phyloP scores from a whole-genome alignment of 2,797 vertebrate genomes.

The Pangasius mekongensis region DNA sequence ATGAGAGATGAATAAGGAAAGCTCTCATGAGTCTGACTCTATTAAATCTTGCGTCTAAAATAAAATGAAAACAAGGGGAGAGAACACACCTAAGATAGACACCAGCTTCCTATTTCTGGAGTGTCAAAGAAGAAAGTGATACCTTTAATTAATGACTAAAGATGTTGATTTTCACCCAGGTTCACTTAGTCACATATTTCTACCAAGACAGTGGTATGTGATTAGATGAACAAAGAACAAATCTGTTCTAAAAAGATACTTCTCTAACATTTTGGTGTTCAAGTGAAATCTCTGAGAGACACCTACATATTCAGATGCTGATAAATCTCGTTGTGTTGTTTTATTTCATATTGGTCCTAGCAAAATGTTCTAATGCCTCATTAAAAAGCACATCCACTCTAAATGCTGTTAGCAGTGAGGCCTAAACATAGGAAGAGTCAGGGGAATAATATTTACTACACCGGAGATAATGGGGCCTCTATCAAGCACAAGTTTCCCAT shows the following conservation, averaged over 20 bases:
- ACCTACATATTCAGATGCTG: neutral
- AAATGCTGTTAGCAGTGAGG: slow-evolving; percentile 19
- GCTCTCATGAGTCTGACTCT: slow-evolving; percentile 24
- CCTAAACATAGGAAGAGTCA: slow-evolving; percentile 48
- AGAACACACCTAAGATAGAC: neutral
- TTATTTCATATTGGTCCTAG: neutral
- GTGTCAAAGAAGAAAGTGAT: neutral
- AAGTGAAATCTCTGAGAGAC: neutral
- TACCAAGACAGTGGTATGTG: neutral
- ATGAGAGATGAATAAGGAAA: slow-evolving; percentile 28
- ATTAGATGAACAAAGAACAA: slow-evolving; percentile 1
- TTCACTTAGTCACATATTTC: neutral
- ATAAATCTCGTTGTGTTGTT: neutral
- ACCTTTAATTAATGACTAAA: slow-evolving; percentile 28
- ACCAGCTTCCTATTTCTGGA: slow-evolving; percentile 35
- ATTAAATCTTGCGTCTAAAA: slow-evolving; percentile 12
- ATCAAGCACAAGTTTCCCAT: slow-evolving; percentile 28
- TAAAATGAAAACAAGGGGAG: neutral
- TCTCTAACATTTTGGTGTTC: neutral
- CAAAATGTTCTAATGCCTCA: neutral
- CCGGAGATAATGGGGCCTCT: slow-evolving; percentile 40
- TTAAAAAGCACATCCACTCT: neutral
- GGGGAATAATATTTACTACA: slow-evolving; percentile 59
- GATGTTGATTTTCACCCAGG: slow-evolving; percentile 8
- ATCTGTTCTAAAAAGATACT: neutral